phyloP scores from a whole-genome alignment of 2,113 vertebrate genomes.

The Psittacara wagleri region DNA sequence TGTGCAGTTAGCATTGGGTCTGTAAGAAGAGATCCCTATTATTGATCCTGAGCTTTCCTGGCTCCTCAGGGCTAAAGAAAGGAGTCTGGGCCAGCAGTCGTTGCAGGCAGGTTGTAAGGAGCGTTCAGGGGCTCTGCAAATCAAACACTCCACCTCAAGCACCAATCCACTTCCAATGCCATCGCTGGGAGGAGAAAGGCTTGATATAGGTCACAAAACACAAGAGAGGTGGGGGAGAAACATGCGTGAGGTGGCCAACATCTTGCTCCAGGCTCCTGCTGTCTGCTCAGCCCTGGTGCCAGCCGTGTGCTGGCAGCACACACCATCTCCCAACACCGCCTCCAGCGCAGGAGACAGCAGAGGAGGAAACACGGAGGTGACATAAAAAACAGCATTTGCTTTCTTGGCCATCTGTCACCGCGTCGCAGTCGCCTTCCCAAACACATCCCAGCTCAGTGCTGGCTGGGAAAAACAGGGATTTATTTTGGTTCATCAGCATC shows the following conservation, averaged over 20 bases:
- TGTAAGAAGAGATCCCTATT: not conserved
- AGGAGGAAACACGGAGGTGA: slow-evolving; percentile 40
- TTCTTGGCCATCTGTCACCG: slow-evolving; percentile 55
- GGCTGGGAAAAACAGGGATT: not conserved
- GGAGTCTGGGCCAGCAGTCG: not conserved
- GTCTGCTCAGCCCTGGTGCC: not conserved
- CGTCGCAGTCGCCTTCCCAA: not conserved
- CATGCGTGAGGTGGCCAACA: not conserved
- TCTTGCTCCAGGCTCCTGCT: not conserved
- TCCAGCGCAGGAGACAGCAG: slow-evolving; percentile 27
- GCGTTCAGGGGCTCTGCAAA: not conserved
- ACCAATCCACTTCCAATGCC: not conserved
- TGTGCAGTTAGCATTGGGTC: not conserved
- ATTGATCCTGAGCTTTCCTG: not conserved
- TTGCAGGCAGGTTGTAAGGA: not conserved
- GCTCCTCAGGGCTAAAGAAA: not conserved
- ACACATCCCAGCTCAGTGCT: not conserved
- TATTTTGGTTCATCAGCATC: slow-evolving; percentile 6
- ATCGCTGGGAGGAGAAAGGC: not conserved
- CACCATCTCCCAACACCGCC: not conserved
- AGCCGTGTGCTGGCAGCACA: not conserved
- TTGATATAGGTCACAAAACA: not conserved
- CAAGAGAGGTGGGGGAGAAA: not conserved
- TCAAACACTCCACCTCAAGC: not conserved
- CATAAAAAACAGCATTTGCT: slow-evolving; percentile 39